Conservation (phyloP, 2,888 invertebrate species). For the Heliconius charithonia region DNA sequence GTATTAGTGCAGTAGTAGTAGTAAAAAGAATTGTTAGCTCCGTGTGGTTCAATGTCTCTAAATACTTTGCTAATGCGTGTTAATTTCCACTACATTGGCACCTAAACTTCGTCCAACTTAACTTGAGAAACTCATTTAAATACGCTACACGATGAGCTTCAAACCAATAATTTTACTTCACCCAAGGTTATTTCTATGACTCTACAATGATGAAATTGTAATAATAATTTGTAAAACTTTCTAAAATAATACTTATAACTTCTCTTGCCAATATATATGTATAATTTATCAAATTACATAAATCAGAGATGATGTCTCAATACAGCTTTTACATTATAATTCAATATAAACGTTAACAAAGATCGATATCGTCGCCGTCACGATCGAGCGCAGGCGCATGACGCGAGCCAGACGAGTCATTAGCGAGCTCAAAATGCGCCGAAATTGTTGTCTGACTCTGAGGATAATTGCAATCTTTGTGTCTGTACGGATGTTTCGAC, state of each 20-base stretch:
- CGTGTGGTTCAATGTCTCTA: neutral
- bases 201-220: neutral
- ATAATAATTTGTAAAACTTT: neutral
- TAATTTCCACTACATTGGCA: neutral
- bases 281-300: neutral
- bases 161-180: too few species aligned
- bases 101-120: neutral
- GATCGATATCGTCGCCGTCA: slow-evolving; percentile 48
- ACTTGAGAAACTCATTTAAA: neutral
- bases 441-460: slow-evolving; percentile 59
- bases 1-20: too few species aligned
- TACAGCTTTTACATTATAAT: slow-evolving; percentile 13
- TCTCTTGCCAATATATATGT: neutral
- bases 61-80: neutral
- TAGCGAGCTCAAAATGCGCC: slow-evolving; percentile 57
- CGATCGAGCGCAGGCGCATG: slow-evolving; percentile 59
- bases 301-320: neutral
- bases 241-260: neutral
- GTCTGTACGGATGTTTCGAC: slow-evolving; percentile 39
- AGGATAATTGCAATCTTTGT: slow-evolving; percentile 59
- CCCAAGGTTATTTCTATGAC: too few species aligned
- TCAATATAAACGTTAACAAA: slow-evolving; percentile 34
- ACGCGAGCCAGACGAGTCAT: slow-evolving; percentile 59
- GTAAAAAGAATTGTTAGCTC: neutral
- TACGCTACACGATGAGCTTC: too few species aligned